These are phyloP conservation scores for Callinectes sapidus DNA, from an alignment of 2,888 invertebrate species.

Conservation along the genomic window DNA sequence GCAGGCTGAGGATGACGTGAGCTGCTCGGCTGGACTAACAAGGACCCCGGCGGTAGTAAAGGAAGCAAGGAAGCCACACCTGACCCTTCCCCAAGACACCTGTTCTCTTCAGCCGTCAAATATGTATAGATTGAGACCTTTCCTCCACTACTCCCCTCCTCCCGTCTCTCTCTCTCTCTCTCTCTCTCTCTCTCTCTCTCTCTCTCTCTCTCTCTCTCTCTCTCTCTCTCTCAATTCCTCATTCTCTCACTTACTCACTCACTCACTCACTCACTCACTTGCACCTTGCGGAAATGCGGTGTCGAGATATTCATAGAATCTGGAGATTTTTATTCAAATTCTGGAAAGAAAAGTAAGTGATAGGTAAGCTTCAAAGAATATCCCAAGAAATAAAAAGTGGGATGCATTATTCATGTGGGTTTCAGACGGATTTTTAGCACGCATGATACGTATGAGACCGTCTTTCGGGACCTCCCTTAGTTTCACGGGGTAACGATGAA, in stretches of 20 bases:
- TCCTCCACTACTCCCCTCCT: background rate
- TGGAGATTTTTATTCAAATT: slow-evolving; percentile 19
- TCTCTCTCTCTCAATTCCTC: background rate
- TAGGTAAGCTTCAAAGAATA: background rate
- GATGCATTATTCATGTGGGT: slow-evolving; percentile 8
- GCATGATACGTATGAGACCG: background rate
- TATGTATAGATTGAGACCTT: background rate
- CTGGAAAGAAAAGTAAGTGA: background rate
- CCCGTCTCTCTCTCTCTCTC: slow-evolving; percentile 4
- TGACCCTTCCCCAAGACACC: background rate
- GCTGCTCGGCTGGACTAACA: background rate
- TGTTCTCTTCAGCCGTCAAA: background rate
- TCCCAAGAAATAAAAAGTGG: background rate
- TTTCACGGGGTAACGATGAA: background rate
- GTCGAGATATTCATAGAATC: slow-evolving; percentile 19
- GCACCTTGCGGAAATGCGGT: background rate
- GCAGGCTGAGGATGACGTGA: background rate
- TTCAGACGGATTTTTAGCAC: background rate
- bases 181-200: slow-evolving; percentile 25
- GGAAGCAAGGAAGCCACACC: background rate
- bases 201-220: slow-evolving; percentile 28
- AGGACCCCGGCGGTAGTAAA: background rate
- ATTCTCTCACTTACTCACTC: background rate
- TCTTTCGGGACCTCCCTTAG: background rate
- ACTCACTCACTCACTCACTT: slow-evolving; percentile 28